Conservation (phyloP, 2,113 vertebrate species). For the Podilymbus podiceps region DNA sequence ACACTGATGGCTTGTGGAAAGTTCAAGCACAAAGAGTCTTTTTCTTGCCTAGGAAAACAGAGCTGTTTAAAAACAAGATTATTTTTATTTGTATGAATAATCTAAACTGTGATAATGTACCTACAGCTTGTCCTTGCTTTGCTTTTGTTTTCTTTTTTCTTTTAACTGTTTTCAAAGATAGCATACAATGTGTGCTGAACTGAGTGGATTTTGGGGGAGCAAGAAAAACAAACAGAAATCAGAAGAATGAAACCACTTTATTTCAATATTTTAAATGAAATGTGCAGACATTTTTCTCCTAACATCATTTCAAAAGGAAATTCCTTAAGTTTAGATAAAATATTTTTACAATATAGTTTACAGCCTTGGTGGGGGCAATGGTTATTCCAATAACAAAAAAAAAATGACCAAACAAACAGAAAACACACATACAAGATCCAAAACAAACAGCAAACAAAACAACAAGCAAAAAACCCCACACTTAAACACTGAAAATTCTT, state of each 20-base stretch:
- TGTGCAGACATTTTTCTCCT: not conserved
- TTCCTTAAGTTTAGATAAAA: not conserved
- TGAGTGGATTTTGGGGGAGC: not conserved
- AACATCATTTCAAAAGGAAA: not conserved
- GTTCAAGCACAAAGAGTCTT: not conserved
- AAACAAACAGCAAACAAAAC: not conserved
- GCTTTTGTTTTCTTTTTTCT: not conserved
- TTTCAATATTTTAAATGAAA: not conserved
- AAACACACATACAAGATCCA: too few relatives aligned
- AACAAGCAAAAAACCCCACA: too few relatives aligned
- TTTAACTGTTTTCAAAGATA: not conserved
- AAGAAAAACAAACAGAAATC: not conserved
- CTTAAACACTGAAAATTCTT: not conserved
- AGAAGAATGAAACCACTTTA: not conserved
- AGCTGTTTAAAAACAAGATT: not conserved
- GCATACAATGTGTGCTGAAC: not conserved
- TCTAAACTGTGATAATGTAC: not conserved
- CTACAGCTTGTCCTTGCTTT: not conserved
- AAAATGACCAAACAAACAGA: too few relatives aligned
- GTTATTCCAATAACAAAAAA: not conserved
- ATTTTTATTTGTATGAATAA: not conserved
- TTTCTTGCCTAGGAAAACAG: not conserved
- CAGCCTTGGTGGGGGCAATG: rapidly evolving
- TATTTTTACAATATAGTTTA: not conserved
- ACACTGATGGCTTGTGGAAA: not conserved